Percentiles rank a stretch among this genome's conserved stretches.
Conservation (phyloP, 37 sponge, comb jelly and placozoan genomes). For the Oopsacas minuta region DNA sequence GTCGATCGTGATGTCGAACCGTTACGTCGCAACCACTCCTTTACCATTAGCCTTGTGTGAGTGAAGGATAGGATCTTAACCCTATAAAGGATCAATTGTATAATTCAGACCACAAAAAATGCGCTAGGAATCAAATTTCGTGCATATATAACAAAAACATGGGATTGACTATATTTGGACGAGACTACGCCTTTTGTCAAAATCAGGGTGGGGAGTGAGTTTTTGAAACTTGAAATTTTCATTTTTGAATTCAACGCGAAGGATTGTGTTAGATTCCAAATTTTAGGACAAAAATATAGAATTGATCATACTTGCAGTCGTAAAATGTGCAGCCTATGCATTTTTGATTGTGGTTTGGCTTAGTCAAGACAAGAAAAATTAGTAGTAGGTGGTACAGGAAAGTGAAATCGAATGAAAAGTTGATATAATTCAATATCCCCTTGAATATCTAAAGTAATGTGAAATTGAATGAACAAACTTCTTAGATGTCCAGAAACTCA, state of each 20-base stretch:
- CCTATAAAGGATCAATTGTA: background rate
- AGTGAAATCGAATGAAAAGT: too few relatives aligned
- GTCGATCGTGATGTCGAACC: slow-evolving; percentile 15
- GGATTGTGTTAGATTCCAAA: background rate
- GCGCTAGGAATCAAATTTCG: slow-evolving; percentile 14
- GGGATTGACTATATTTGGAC: background rate
- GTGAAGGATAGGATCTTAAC: background rate
- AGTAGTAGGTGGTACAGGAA: background rate
- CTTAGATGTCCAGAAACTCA: too few relatives aligned
- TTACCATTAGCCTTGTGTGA: slow-evolving; percentile 3
- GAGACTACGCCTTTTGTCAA: background rate
- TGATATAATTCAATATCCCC: too few relatives aligned
- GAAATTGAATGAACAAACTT: too few relatives aligned
- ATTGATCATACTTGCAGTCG: background rate
- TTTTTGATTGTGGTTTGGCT: slow-evolving; percentile 14
- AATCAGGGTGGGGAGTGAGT: slow-evolving; percentile 8
- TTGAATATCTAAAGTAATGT: too few relatives aligned
- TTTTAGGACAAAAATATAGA: background rate
- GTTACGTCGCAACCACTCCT: background rate
- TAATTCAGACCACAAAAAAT: background rate
- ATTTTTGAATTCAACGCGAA: slow-evolving; percentile 16
- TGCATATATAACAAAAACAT: background rate
- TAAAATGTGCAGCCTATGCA: background rate
- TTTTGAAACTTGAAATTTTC: slow-evolving; percentile 2
- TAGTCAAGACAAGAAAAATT: background rate